Base-by-base conservation (phyloP, 1,140 invertebrate species). In the Drosophila lowei region DNA sequence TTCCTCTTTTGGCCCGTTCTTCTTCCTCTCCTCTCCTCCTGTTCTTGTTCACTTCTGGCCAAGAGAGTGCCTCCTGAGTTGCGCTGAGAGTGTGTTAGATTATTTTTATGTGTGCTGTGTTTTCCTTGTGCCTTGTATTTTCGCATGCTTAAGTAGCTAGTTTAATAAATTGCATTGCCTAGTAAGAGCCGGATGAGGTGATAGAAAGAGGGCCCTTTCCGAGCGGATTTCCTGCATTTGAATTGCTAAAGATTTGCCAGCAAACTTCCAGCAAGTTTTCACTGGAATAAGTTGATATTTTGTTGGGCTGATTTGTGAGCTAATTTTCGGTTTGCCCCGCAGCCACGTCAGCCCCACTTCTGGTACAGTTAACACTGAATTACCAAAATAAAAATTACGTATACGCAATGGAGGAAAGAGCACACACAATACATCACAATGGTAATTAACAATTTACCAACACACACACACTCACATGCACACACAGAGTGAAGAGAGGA, bases 131-230 rank as follows among this genome's bases (percentile, higher is more conserved):
- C 63, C 79, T 84, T 75, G 11, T 38, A 77, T 86, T 81, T 81
- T 88, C 62, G 61, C 74, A 81, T 88, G 77, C 77, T 73, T 75
- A 81, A 86, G 78, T 86, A 88, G 83, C 88, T 88, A 67, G 81
- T 78, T 86, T 86, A 88, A 88, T 86, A 86, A 88, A 81, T 81
- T 86, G 78, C 83, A 86, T 79, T 79, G 57, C 55, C 38, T 49
- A 67, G 18, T 18, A 18, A 18, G 18, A 18, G 18, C 1, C 18
- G 18, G 18, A 18, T 18, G 18, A 18, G 18, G 18, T 18, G 23
- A 23, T 23, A 3, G 50, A 30, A 21, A 0, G 6, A 25, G 25
- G 5, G 7, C 18, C 34, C 44, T 42, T 65, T 28, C 43, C 52
- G 48, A 28, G 3, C 50, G 57, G 34, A 62, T 72, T 62, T 55